Evolutionary conservation across 2,113 vertebrate genomes (phyloP).

Genomic region (Miniopterus natalensis): DNA sequence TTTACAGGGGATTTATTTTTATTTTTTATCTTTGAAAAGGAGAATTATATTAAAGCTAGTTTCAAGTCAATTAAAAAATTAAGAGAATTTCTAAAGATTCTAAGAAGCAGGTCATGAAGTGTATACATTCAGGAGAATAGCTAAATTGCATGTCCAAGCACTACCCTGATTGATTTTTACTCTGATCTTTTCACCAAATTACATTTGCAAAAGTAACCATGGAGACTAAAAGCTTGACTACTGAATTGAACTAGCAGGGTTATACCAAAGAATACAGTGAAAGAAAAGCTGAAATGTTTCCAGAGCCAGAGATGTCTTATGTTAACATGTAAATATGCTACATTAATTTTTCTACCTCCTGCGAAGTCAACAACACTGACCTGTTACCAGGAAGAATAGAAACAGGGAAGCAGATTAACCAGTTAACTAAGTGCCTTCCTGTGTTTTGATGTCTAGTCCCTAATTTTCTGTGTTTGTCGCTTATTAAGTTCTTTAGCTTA

Average conservation of each 20-base stretch:
- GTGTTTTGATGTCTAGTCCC: not conserved
- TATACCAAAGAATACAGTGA: conserved; percentile 1
- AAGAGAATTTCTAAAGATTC: not conserved
- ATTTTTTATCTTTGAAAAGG: not conserved
- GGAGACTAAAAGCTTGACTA: conserved; percentile 50
- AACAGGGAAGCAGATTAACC: not conserved
- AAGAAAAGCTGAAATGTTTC: not conserved
- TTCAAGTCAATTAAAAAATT: conserved; percentile 21
- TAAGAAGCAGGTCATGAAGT: not conserved
- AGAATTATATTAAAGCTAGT: not conserved
- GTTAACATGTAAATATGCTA: not conserved
- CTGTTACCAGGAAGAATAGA: not conserved
- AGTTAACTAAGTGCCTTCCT: not conserved
- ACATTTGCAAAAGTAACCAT: conserved; percentile 39
- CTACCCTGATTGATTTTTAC: conserved; percentile 42
- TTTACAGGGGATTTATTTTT: not conserved
- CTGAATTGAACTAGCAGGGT: not conserved
- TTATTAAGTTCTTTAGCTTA: not conserved
- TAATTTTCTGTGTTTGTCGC: not conserved
- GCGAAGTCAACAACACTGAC: not conserved
- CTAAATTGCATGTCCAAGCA: not conserved
- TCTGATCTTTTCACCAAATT: conserved; percentile 52
- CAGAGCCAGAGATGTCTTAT: not conserved
- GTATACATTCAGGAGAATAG: not conserved
- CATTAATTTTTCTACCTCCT: not conserved